A percentile compares a stretch with the other conserved stretches of the same genome.
phyloP scores from a whole-genome alignment of 2,797 vertebrate species.

The Pantherophis alleghaniensis region DNA sequence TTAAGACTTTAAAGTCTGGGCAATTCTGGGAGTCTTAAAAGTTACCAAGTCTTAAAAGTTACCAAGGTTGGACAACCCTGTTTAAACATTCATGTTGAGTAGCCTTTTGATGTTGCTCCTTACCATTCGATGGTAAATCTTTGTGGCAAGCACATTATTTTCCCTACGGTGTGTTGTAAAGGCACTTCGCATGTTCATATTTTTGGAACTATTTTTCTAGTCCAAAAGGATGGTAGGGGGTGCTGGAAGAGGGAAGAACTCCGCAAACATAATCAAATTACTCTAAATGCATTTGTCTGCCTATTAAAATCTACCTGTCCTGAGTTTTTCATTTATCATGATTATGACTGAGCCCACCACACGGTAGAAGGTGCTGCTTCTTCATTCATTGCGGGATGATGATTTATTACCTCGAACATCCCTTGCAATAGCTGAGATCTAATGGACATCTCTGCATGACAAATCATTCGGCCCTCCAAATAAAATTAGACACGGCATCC shows the following conservation, averaged over 20 bases:
- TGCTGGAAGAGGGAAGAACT: constrained; percentile 46
- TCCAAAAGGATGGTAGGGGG: constrained; percentile 56
- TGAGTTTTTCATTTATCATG: constrained; percentile 76
- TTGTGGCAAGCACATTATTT: neutral
- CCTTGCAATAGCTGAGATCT: constrained; percentile 65
- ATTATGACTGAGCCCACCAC: constrained; percentile 68
- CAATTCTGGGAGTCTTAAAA: neutral
- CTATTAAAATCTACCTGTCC: constrained; percentile 77
- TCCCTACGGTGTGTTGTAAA: neutral
- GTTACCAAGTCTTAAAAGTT: neutral
- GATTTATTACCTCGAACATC: constrained; percentile 72
- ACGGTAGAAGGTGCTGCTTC: constrained; percentile 66
- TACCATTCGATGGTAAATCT: neutral
- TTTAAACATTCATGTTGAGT: accelerated
- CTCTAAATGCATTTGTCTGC: constrained; percentile 69
- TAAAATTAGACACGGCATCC: constrained; percentile 66
- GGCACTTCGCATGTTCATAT: neutral
- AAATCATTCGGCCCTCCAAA: constrained; percentile 57
- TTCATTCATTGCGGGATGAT: constrained; percentile 69
- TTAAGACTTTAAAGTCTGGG: neutral
- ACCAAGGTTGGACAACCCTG: neutral
- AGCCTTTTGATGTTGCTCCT: neutral
- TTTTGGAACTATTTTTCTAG: constrained; percentile 42
- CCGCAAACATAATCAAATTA: constrained; percentile 74
- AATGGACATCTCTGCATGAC: constrained; percentile 67